Base-by-base conservation (phyloP, 2,113 vertebrate genomes). In the Dermatemys mawii region DNA sequence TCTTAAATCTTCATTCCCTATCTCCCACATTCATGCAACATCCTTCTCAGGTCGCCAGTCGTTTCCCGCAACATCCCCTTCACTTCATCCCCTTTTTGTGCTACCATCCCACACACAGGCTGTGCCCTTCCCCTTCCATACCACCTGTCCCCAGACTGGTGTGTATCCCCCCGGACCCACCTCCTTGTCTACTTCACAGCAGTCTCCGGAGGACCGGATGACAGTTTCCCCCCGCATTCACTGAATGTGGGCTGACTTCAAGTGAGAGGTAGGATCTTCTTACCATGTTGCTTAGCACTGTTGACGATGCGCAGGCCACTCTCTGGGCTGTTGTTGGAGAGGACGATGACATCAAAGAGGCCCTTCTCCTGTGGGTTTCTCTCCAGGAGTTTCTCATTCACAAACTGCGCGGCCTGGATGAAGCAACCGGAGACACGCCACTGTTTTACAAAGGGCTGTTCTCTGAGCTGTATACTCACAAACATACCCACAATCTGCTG, bases 271-370 rank as follows among this genome's bases (percentile, higher is more conserved):
- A 38, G 12, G 41, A 29, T 49, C 12, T 38, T 57, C 90, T 95
- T 88, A 99, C 98, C 98, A 0, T 98, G 96, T 92, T 98, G 98
- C 92, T 95, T 98, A 92, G 96, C 89, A 2, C 98, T 98, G 93
- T 95, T 97, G 83, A 97, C 81, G 84, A 98, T 96, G 89, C 96
- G 92, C 2, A 73, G 9, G 1, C 98, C 96, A 1, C 97, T 97
- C 95, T 98, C 97, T 1, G 98, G 97, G 53, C 93, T 97, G 83
- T 95, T 95, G 90, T 98, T 98, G 83, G 98, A 98, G 70, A 99
- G 95, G 88, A 99, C 95, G n/a, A 98, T 78, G 75, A 98, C 93
- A 44, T 99, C 98, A 35, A 99, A 98, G 82, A 98, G 97, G 60
- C 97, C 93, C 32, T 94, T 96, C 86, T 98, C 98, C 12, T 92